Evolutionary conservation across 2,888 invertebrate species (phyloP), one percentile per base, ranked within the genome.

Genomic region (Torymus aiolomorphi): DNA sequence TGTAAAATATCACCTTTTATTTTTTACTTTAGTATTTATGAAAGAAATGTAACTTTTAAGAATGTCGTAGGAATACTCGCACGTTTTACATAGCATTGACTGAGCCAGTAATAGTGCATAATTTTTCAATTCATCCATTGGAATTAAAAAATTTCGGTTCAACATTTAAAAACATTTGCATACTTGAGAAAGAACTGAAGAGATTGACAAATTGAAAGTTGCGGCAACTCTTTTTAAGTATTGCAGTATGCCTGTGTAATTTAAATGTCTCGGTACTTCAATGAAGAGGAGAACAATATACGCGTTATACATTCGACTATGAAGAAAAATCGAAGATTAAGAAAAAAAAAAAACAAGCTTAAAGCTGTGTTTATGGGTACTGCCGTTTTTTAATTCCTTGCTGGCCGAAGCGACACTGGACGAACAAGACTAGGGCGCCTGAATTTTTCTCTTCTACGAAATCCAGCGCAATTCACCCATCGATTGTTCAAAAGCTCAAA

Each of bases 231-330:
- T 62, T 56, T 74, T 14, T 52, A 63, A 69, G 62, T 70, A 63
- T 62, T 76, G 76, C 52, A 70, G 67, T 67, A 80, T 56, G 73
- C 72, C 76, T 80, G 76, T 80, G 80, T 76, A 66, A 65, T 76
- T 67, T 66, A 75, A 14, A 71, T 71, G 20, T 65, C 74, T 65
- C 61, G 42, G 78, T 74, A 79, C 54, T 65, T 49, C 59, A 63
- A 16, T 20, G 65, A 57, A 73, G 2, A 24, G 52, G 65, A 69
- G 14, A 51, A 69, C 63, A 11, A 20, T 51, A 72, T 24, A 59
- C 20, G 31, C 14, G 13, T 57, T 42, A 42, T 8, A 70, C 10
- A 56, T 62, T 52, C 20, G 31, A 59, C 20, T 10, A 16, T 13
- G 24, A 62, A 42, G 42, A 42, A 42, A 42, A 42, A 42, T 42